phyloP scores from a whole-genome alignment of 2,113 vertebrate genomes.

The Mandrillus leucophaeus region DNA sequence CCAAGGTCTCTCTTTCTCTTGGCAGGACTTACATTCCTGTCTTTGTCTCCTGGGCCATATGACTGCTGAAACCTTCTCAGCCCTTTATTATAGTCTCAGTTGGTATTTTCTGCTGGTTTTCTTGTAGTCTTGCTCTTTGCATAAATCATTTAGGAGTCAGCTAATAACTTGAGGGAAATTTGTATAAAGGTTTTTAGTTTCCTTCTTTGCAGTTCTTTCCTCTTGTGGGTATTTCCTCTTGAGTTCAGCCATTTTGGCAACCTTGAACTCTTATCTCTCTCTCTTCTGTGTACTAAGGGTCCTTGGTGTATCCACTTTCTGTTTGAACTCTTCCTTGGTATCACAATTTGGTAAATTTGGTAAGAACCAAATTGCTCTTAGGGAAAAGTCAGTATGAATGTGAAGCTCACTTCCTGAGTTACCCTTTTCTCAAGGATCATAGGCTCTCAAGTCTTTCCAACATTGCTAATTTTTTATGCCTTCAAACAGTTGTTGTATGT shows the following conservation, averaged over 20 bases:
- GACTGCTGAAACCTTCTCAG: background rate
- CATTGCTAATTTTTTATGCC: background rate
- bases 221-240: background rate
- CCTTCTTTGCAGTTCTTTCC: background rate
- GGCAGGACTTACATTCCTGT: background rate
- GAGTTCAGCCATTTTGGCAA: background rate
- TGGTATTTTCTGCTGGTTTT: background rate
- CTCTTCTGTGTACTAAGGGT: background rate
- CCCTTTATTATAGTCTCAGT: background rate
- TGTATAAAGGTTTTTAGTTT: background rate
- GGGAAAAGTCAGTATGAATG: background rate
- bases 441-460: background rate
- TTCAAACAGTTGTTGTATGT: background rate
- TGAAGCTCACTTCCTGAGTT: background rate
- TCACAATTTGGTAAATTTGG: background rate
- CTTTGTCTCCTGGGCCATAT: background rate
- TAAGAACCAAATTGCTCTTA: background rate
- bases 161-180: background rate
- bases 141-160: background rate
- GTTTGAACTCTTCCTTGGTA: background rate
- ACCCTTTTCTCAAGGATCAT: background rate
- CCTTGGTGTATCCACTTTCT: background rate
- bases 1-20: background rate
- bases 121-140: background rate
- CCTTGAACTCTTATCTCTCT: background rate